Base-by-base conservation (phyloP, 1,140 invertebrate species). In the Hylaeus anthracinus region DNA sequence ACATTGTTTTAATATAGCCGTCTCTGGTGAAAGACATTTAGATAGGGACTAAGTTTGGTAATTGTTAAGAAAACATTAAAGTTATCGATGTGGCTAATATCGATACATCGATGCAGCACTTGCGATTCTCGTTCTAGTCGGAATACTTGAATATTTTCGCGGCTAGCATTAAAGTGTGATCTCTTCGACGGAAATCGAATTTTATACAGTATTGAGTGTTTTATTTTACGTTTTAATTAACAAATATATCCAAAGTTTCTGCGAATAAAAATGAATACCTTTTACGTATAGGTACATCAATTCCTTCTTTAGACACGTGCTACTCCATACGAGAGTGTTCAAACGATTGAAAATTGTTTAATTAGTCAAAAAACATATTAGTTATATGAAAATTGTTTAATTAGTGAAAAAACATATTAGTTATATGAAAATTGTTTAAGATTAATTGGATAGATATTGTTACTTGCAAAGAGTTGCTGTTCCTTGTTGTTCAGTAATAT, bases 71-170 rank as follows among this genome's bases (percentile, higher is more conserved):
- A 26, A 6, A 43, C 15, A 6, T 5, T 14, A n/a, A 8, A 15
- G 41, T 41, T 9, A 4, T 4, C 39, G 3, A 39, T n/a, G 1
- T 5, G 5, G 2, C 1, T 67, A 4, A 15, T 8, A 71, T 73
- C 72, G 73, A 45, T 75, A 8, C 56, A 82, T 82, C 64, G 77
- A 80, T 69, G 67, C 8, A 12, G 0, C 0, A 61, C 55, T 73
- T 82, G 64, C n/a, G 56, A 82, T 73, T 69, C 70, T 72, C 64
- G 70, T 5, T 2, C 3, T 3, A 6, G 1, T 8, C 1, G 2
- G 41, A 1, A 1, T 0, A 10, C 70, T 83, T 83, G 6, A 83
- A 83, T 69, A 26, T 26, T 79, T 73, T 55, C 37, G 65, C 64
- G 77, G 12, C 6, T 10, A 15, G 1, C n/a, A 2, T n/a, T 2